These are phyloP conservation scores for Amiota communis DNA, from an alignment of 2,888 invertebrate species.

Conservation along the genomic window DNA sequence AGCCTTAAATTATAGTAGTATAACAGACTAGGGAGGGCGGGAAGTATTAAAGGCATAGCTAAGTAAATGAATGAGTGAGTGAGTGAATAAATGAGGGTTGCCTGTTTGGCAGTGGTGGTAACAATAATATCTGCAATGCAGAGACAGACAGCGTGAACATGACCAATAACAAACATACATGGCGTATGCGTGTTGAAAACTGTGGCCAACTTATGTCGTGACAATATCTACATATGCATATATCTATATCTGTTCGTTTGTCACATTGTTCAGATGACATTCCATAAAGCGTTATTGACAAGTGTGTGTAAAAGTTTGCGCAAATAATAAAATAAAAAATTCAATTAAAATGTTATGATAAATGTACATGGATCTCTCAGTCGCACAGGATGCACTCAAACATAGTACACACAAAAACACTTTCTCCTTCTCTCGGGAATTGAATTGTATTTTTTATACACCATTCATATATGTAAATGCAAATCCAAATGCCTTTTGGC, in stretches of 20 bases:
- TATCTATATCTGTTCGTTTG: slow-evolving; percentile 40
- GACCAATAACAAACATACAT: background rate
- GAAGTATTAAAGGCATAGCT: too few species aligned
- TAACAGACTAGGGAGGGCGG: too few species aligned
- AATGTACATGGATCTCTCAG: slow-evolving; percentile 40
- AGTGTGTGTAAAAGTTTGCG: slow-evolving; percentile 54
- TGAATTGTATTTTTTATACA: background rate
- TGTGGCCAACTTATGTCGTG: background rate
- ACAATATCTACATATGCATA: too few species aligned
- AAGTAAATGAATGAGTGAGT: too few species aligned
- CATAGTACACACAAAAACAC: background rate
- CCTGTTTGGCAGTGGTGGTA: background rate
- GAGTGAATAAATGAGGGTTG: background rate
- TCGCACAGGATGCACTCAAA: slow-evolving; percentile 17
- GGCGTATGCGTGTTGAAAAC: background rate
- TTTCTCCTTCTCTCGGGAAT: background rate
- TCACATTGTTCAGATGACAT: slow-evolving; percentile 31
- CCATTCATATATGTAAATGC: background rate
- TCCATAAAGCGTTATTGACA: slow-evolving; percentile 58
- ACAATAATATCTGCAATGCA: slow-evolving; percentile 8
- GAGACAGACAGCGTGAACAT: background rate
- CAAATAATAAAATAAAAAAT: slow-evolving; percentile 60
- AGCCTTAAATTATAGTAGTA: too few species aligned
- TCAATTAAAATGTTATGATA: slow-evolving; percentile 63
- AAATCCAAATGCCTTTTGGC: background rate